Conservation (phyloP, 2,113 vertebrate genomes). For the Seriola rivoliana region DNA sequence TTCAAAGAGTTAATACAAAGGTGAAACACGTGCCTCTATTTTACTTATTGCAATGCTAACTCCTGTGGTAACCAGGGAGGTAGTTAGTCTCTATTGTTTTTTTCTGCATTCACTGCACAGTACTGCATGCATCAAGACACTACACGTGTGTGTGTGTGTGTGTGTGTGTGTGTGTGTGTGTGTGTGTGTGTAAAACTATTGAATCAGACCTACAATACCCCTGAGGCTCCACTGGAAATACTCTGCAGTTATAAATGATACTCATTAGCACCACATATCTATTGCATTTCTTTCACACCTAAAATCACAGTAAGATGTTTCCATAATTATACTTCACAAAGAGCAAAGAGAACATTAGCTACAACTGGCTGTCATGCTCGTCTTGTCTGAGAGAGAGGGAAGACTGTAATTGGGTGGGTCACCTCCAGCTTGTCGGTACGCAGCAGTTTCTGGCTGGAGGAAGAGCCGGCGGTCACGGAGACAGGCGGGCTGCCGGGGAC, state of each 20-base stretch:
- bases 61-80: neutral
- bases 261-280: neutral
- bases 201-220: neutral
- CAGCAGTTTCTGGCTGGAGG: conserved; percentile 95
- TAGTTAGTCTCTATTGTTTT: neutral
- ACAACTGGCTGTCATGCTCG: neutral
- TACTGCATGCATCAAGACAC: neutral
- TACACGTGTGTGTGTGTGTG: neutral
- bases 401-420: conserved; percentile 64
- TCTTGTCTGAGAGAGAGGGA: neutral
- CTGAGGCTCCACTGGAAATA: neutral
- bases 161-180: neutral
- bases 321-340: neutral
- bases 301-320: conserved; percentile 18
- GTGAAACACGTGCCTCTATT: neutral
- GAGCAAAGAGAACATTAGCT: neutral
- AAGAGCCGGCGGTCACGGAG: conserved; percentile 88
- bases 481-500: conserved; percentile 95
- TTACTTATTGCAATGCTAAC: conserved; percentile 11
- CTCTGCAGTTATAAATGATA: conserved; percentile 1
- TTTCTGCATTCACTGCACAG: neutral
- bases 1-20: neutral
- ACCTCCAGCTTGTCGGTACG: conserved; percentile 99
- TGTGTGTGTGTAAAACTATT: neutral
- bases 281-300: neutral